Percentiles rank a stretch among this genome's conserved stretches.
Conservation (phyloP, 2,888 invertebrate species). For the Cyclophora punctaria region DNA sequence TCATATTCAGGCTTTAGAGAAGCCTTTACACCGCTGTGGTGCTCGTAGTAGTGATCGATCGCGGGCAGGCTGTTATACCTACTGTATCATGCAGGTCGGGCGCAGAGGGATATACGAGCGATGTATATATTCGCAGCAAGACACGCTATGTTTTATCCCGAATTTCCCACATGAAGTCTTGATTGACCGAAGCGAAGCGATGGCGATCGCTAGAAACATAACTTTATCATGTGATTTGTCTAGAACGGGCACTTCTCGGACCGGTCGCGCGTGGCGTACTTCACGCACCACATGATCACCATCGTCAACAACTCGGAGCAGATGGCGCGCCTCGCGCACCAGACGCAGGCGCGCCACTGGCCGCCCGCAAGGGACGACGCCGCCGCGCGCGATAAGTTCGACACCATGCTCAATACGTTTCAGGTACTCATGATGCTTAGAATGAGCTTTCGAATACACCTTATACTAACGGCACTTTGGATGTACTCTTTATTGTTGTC, state of each 20-base stretch:
- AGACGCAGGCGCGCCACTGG: slow-evolving; percentile 89
- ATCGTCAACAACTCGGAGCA: slow-evolving; percentile 96
- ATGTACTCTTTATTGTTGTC: slow-evolving; percentile 2
- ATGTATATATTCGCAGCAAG: too few species aligned
- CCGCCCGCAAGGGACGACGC: slow-evolving; percentile 77
- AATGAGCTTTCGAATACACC: not conserved
- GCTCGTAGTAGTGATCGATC: too few species aligned
- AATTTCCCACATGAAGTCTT: not conserved
- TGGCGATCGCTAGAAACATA: not conserved
- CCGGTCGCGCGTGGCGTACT: slow-evolving; percentile 89
- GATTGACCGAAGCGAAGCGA: not conserved
- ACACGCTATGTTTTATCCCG: too few species aligned
- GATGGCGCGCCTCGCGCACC: slow-evolving; percentile 85
- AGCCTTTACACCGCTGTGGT: too few species aligned
- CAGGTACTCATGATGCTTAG: slow-evolving; percentile 52
- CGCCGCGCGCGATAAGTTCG: slow-evolving; percentile 74
- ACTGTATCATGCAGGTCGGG: too few species aligned
- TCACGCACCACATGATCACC: slow-evolving; percentile 96
- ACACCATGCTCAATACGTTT: slow-evolving; percentile 79
- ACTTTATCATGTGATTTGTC: not conserved
- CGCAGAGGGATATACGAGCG: too few species aligned
- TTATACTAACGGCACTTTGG: slow-evolving; percentile 14
- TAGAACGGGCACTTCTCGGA: slow-evolving; percentile 91
- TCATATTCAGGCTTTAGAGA: too few species aligned
- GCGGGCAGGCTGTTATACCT: too few species aligned